A percentile compares a stretch with the other conserved stretches of the same genome.
Conservation (phyloP, 2,797 vertebrate genomes). For the Acanthiza pusilla region DNA sequence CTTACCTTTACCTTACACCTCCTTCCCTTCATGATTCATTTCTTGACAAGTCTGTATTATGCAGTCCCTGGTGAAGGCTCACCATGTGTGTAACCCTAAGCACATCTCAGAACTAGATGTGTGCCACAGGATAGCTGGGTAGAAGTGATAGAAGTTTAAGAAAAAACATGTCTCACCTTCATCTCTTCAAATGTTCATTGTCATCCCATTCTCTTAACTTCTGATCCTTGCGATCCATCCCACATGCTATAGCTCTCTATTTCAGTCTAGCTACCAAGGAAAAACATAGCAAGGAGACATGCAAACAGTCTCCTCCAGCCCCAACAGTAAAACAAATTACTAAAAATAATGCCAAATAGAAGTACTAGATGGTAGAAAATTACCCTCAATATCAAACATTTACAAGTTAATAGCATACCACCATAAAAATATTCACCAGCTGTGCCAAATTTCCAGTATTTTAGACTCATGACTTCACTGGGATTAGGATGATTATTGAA, state of each 20-base stretch:
- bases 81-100: background rate
- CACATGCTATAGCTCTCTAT: background rate
- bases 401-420: background rate
- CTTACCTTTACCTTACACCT: background rate
- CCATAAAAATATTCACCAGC: background rate
- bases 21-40: background rate
- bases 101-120: background rate
- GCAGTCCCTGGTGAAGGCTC: background rate
- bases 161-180: background rate
- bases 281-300: background rate
- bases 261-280: background rate
- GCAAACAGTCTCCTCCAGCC: background rate
- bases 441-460: background rate
- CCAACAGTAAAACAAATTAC: background rate
- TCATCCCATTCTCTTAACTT: background rate
- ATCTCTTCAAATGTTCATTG: background rate
- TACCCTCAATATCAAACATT: fast-evolving
- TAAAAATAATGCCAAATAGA: background rate
- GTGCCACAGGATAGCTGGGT: background rate
- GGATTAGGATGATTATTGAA: background rate
- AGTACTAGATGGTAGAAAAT: background rate
- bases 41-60: background rate
- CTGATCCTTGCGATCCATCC: background rate
- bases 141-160: background rate
- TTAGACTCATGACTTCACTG: background rate